phyloP scores from a whole-genome alignment of 2,797 vertebrate genomes.

The Dendrocincla tyrannina region DNA sequence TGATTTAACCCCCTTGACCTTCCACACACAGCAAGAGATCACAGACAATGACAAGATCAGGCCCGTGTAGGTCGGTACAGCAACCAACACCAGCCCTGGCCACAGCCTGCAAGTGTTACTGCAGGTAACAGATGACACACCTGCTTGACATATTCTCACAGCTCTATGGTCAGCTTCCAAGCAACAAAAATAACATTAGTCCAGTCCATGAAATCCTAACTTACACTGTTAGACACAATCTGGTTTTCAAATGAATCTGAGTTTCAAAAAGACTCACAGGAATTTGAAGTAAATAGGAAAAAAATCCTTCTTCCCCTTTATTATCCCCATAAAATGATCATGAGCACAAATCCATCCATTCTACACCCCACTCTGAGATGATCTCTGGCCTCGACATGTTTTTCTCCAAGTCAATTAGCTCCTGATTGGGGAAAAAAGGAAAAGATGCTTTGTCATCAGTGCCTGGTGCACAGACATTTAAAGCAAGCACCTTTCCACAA shows the following conservation, averaged over 20 bases:
- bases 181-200: neutral
- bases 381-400: neutral
- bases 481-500: neutral
- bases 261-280: neutral
- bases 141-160: neutral
- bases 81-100: neutral
- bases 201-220: neutral
- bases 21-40: neutral
- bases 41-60: neutral
- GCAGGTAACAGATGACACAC: neutral
- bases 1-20: neutral
- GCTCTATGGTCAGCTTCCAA: neutral
- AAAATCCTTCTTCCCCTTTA: neutral
- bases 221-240: neutral
- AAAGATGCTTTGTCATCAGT: conserved; percentile 40
- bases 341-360: neutral
- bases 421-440: neutral
- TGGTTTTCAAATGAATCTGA: neutral
- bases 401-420: neutral
- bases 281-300: neutral
- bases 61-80: neutral
- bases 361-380: neutral
- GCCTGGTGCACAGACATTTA: neutral
- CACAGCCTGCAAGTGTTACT: neutral
- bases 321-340: neutral